Evolutionary conservation across 2,113 vertebrate species (phyloP).

Genomic region (Pseudois nayaur): DNA sequence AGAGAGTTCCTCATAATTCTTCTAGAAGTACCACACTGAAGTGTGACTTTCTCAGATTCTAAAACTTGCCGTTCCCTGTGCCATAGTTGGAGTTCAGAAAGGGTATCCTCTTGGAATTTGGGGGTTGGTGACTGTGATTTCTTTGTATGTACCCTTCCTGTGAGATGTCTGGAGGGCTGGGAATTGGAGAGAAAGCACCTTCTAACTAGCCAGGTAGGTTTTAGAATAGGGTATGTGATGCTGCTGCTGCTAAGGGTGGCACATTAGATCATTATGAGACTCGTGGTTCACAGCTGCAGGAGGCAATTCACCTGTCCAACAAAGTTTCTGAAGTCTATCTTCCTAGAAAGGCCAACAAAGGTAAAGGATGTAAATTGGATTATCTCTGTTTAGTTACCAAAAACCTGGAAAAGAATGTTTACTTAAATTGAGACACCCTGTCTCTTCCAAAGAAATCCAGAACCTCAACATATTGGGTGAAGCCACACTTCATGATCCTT

Average conservation of each 20-base stretch:
- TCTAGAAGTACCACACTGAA: not conserved
- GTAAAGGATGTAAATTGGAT: not conserved
- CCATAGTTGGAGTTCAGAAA: not conserved
- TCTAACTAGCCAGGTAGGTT: not conserved
- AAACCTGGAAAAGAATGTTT: not conserved
- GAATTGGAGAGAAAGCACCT: not conserved
- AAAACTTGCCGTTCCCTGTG: not conserved
- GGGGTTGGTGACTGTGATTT: not conserved
- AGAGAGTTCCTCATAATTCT: not conserved
- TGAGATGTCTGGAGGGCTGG: not conserved
- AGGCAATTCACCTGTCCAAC: not conserved
- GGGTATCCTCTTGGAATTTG: not conserved
- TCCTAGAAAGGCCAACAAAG: not conserved
- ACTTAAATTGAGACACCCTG: not conserved
- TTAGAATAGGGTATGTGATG: not conserved
- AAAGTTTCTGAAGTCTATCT: not conserved
- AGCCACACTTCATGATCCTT: not conserved
- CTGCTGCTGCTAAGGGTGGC: not conserved
- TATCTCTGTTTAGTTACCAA: not conserved
- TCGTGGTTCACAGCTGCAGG: not conserved
- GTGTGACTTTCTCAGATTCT: not conserved
- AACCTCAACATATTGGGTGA: not conserved
- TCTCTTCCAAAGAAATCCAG: not conserved
- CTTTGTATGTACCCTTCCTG: not conserved
- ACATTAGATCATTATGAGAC: not conserved